Evolutionary conservation across 1,140 invertebrate genomes (phyloP).

Genomic region (Pogonomyrmex californicus): DNA sequence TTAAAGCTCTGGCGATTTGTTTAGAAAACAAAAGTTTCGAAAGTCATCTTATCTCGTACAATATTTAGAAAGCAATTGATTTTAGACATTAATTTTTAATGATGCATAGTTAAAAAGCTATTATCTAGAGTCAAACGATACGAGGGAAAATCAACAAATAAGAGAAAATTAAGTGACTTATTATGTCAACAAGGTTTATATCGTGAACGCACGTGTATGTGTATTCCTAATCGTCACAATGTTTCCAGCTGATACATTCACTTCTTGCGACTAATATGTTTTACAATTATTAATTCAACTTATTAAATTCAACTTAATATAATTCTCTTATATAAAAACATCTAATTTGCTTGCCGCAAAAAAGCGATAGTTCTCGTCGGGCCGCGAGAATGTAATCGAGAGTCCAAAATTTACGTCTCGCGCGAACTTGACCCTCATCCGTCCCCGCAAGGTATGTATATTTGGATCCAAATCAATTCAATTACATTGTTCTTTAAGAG

Average conservation of each 20-base stretch:
- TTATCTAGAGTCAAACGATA: background rate
- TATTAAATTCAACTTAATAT: background rate
- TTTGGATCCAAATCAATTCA: conserved; percentile 37
- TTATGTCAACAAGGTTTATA: background rate
- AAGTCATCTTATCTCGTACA: background rate
- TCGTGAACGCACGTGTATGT: background rate
- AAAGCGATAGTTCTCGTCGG: background rate
- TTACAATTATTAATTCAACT: conserved; percentile 13
- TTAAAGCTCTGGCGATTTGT: background rate
- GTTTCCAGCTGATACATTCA: background rate
- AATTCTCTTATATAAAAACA: background rate
- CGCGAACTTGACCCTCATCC: conserved; percentile 17
- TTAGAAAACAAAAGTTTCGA: background rate
- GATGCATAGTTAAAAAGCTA: background rate
- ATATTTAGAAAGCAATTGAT: background rate
- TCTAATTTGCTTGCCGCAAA: background rate
- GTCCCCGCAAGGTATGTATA: conserved; percentile 11
- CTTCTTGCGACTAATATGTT: background rate
- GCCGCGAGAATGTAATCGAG: background rate
- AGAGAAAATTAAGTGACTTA: background rate
- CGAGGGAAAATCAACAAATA: background rate
- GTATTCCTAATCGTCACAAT: background rate
- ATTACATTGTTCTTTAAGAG: conserved; percentile 26
- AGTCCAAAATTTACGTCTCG: background rate
- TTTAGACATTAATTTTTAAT: background rate